Percentiles rank a stretch among this genome's conserved stretches.
phyloP scores from a whole-genome alignment of 2,797 vertebrate species.

The Tamandua tetradactyla region DNA sequence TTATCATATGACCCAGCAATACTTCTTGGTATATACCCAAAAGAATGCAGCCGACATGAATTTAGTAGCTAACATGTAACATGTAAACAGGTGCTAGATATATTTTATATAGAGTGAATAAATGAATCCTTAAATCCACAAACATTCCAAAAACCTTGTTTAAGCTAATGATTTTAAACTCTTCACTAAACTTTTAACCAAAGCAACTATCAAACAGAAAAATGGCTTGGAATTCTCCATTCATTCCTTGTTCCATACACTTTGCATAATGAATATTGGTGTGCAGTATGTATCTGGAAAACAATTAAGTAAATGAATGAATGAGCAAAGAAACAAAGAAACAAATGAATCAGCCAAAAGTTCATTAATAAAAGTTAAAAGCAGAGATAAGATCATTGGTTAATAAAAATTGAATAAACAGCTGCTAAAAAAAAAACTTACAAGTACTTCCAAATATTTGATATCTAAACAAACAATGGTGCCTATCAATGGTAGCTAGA shows the following conservation, averaged over 20 bases:
- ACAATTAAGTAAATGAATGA: background rate
- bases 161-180: conserved; percentile 34
- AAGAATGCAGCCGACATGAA: background rate
- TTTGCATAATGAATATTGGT: background rate
- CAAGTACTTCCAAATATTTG: background rate
- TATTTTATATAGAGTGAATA: conserved; percentile 28
- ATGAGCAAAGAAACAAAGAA: background rate
- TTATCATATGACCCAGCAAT: too few relatives aligned
- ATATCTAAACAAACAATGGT: background rate
- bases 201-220: background rate
- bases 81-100: background rate
- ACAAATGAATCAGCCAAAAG: background rate
- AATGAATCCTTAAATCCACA: conserved; percentile 1
- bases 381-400: background rate
- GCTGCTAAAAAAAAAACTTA: background rate
- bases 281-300: background rate
- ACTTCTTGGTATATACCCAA: too few relatives aligned
- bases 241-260: background rate
- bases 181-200: background rate
- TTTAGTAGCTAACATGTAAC: conserved; percentile 32
- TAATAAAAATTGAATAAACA: background rate
- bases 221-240: background rate
- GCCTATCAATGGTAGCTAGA: background rate
- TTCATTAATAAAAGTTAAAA: background rate
- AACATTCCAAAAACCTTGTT: background rate